phyloP scores from a whole-genome alignment of 2,797 vertebrate species.

The Cynodonichthys magdalenae region DNA sequence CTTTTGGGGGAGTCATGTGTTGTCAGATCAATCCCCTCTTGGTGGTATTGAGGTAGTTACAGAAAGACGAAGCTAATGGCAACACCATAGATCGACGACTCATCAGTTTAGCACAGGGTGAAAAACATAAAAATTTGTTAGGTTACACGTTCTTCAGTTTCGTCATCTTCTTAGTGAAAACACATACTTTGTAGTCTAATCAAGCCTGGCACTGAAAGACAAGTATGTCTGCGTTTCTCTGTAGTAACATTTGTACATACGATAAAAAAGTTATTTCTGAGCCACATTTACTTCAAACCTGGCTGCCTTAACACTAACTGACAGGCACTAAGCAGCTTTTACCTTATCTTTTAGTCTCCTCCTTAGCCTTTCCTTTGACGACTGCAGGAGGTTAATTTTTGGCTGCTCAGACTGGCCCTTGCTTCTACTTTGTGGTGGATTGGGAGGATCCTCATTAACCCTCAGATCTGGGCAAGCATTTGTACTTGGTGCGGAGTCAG shows the following conservation, averaged over 20 bases:
- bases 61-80: conserved; percentile 30
- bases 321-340: conserved; percentile 71
- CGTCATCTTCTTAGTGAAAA: conserved; percentile 37
- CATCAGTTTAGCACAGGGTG: conserved; percentile 36
- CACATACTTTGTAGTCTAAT: conserved; percentile 22
- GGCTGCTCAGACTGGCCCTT: conserved; percentile 77
- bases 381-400: conserved; percentile 92
- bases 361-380: conserved; percentile 94
- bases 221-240: conserved; percentile 12
- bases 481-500: conserved; percentile 31
- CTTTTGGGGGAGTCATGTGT: conserved; percentile 2
- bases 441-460: conserved; percentile 43
- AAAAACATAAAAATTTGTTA: conserved; percentile 52
- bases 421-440: conserved; percentile 29
- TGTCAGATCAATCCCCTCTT: conserved; percentile 32
- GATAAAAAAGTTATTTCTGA: conserved; percentile 42
- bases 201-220: conserved; percentile 19
- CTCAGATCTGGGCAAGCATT: conserved; percentile 32
- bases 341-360: conserved; percentile 97
- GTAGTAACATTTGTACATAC: conserved; percentile 28
- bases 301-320: conserved; percentile 62
- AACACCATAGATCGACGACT: conserved; percentile 37
- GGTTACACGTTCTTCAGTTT: conserved; percentile 29
- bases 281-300: conserved; percentile 37
- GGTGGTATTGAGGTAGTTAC: conserved; percentile 33